Conservation (phyloP, 2,797 vertebrate genomes). For the Menidia menidia region DNA sequence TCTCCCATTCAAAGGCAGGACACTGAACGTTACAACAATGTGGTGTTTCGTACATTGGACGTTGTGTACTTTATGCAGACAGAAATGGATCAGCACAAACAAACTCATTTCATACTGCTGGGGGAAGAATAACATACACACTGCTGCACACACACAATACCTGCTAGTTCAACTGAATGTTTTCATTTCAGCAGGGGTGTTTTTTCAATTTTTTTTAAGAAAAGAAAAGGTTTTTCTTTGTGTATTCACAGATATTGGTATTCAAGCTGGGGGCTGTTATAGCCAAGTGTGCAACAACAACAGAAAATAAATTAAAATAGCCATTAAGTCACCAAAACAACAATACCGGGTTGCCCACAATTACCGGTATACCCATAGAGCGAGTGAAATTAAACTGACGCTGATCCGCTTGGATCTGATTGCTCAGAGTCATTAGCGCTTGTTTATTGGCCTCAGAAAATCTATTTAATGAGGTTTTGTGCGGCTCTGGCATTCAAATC, state of each 20-base stretch:
- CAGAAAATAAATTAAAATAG: conserved; percentile 26
- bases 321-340: conserved; percentile 21
- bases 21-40: neutral
- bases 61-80: too few relatives aligned
- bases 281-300: neutral
- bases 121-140: fast-evolving
- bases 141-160: too few relatives aligned
- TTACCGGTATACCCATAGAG: neutral
- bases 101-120: neutral
- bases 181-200: neutral
- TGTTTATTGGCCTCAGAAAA: conserved; percentile 52
- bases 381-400: conserved; percentile 17
- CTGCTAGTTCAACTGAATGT: neutral
- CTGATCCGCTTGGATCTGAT: conserved; percentile 60
- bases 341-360: neutral
- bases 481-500: conserved; percentile 43
- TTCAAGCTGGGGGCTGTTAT: neutral
- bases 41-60: neutral
- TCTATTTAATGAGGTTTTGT: conserved; percentile 57
- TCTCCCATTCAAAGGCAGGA: neutral
- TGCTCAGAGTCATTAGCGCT: conserved; percentile 57
- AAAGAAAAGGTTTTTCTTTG: neutral
- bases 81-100: too few relatives aligned
- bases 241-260: neutral
- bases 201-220: neutral